Percentiles rank a stretch among this genome's conserved stretches.
Evolutionary conservation across 1,140 invertebrate species (phyloP).

Genomic region (Meloidogyne exigua): DNA sequence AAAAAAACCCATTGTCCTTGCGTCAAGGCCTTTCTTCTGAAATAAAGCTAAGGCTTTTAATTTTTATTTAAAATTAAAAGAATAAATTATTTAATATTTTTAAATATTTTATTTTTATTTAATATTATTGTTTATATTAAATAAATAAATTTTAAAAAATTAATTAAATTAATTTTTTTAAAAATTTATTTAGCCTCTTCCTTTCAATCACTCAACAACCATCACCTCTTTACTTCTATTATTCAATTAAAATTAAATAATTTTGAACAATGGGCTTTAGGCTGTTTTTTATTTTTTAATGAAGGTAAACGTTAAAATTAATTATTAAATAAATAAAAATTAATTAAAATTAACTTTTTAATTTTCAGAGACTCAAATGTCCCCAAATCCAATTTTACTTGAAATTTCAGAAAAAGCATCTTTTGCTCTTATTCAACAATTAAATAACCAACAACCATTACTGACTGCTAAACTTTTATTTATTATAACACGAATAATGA

Average conservation of each 20-base stretch:
- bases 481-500: not conserved
- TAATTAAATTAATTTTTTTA: too few relatives aligned
- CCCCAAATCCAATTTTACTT: not conserved
- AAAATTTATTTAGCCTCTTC: not conserved
- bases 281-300: slow-evolving; percentile 26
- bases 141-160: too few relatives aligned
- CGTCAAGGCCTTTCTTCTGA: too few relatives aligned
- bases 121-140: too few relatives aligned
- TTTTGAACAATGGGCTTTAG: slow-evolving; percentile 33
- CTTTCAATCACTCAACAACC: not conserved
- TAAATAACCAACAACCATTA: not conserved
- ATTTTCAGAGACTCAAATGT: not conserved
- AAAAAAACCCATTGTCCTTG: too few relatives aligned
- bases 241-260: slow-evolving; percentile 16
- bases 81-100: too few relatives aligned
- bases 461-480: not conserved
- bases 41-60: too few relatives aligned
- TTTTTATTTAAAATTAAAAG: too few relatives aligned
- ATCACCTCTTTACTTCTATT: not conserved
- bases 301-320: not conserved
- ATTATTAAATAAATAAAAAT: too few relatives aligned
- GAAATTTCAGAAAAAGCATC: not conserved
- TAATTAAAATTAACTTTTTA: not conserved
- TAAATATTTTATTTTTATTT: too few relatives aligned
- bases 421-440: not conserved